Percentiles rank a stretch among this genome's conserved stretches.
phyloP scores from a whole-genome alignment of 2,797 vertebrate species.

The Macropodus opercularis region DNA sequence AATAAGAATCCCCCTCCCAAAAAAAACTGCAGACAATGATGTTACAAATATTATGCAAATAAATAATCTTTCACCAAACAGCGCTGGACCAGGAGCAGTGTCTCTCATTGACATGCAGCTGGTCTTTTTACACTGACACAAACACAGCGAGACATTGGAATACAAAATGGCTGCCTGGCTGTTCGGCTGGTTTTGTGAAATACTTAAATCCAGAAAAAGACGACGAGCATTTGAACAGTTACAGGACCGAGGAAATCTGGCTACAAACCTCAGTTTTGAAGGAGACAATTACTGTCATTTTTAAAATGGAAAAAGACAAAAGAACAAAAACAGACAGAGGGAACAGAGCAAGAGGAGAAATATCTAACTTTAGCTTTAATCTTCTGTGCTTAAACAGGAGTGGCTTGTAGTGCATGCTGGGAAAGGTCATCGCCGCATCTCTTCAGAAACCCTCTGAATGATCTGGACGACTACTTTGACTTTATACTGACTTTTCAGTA shows the following conservation, averaged over 20 bases:
- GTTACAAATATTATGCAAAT: constrained; percentile 41
- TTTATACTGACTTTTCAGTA: constrained; percentile 33
- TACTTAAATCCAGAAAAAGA: constrained; percentile 53
- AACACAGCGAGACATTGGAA: constrained; percentile 67
- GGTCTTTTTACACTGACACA: constrained; percentile 59
- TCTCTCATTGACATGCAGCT: constrained; percentile 74
- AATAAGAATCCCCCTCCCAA: constrained; percentile 1
- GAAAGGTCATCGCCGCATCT: constrained; percentile 42
- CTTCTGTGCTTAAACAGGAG: constrained; percentile 38
- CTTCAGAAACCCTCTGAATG: constrained; percentile 36
- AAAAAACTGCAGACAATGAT: constrained; percentile 1
- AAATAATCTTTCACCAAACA: constrained; percentile 43
- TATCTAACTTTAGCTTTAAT: constrained; percentile 36
- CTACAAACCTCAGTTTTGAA: constrained; percentile 49
- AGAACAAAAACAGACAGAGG: constrained; percentile 21
- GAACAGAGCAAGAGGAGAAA: constrained; percentile 24
- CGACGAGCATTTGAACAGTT: constrained; percentile 50
- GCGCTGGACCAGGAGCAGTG: constrained; percentile 62
- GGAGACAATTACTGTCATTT: constrained; percentile 56
- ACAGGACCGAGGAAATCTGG: constrained; percentile 43
- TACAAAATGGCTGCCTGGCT: constrained; percentile 65
- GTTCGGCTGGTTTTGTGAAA: constrained; percentile 53
- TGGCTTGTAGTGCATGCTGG: constrained; percentile 29
- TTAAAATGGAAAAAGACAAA: constrained; percentile 36
- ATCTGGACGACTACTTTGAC: constrained; percentile 35